Base-by-base conservation (phyloP, 2,888 invertebrate genomes). In the Masnerella sp. region DNA sequence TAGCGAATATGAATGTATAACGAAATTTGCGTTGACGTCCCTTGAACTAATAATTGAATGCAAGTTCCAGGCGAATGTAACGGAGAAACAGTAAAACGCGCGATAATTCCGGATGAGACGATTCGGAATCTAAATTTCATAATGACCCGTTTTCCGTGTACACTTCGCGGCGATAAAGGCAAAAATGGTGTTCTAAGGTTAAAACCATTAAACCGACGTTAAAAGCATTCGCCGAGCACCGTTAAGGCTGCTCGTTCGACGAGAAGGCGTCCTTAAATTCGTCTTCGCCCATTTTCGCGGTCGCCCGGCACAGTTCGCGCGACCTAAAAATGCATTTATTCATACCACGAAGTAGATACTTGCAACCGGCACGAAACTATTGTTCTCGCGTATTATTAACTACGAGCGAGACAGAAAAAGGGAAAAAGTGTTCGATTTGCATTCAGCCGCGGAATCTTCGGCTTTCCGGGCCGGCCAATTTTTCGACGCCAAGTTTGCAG, bases 401-500 rank as follows among this genome's bases (percentile, higher is more conserved):
- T 59, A 56, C 64, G 54, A 62, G 61, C 54, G 45, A 69, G 47
- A 74, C 69, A 54, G 59, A 68, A 54, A 61, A 49, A 36, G 14
- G 30, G 34, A 12, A 34, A 34, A 11, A 12, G 14, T 14, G 58
- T 72, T 72, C 72, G 65, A 82, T 81, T 81, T 84, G 84, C 82
- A 83, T 82, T 76, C 76, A 56, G 34, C 49, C 65, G 28, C 32
- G 18, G 52, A 72, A 62, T 73, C 62, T 58, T 58, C 40, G 45
- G 51, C 42, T 38, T 54, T 22, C 11, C 40, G 11, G 18, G 20
- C 32, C 38, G 34, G 56, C 61, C 61, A 67, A 61, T 67, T 67
- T 65, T 67, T 67, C 72, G 51, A 30, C 36, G 25, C 45, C 72
- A 54, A 72, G 65, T 65, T 67, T 72, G 61, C 65, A 65, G 59